Evolutionary conservation across 2,113 vertebrate species (phyloP), one percentile per base, ranked within the genome.

Genomic region (Limanda limanda): DNA sequence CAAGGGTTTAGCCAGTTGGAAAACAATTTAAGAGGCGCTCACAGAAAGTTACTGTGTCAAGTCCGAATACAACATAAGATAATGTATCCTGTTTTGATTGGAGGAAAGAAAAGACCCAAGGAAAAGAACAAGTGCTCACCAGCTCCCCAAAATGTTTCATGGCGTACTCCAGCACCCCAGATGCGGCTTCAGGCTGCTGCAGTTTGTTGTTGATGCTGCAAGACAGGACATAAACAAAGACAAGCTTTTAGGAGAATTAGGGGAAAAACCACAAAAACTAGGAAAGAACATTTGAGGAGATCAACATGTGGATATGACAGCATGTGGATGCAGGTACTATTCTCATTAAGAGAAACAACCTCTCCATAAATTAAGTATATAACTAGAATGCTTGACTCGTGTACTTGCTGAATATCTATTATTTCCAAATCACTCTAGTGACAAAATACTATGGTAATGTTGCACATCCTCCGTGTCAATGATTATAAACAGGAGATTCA

Each of bases 101-200:
- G 11, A 57, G 11, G 18, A 0, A 68, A 42, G 13, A 42, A 42
- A 2, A 42, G 40, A 12, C 10, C 40, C 40, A 35, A 62, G 31
- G 21, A 40, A 45, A 54, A 77, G 9, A 48, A 24, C 6, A 31
- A n/a, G 1, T 18, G 92, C 97, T 96, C 81, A 99, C 98, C 97
- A 99, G 91, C 82, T 99, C 98, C 37, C 98, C 97, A 72, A 98
- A 99, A 92, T 99, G 98, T 71, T 98, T 99, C 97, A 98, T 99
- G 91, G 98, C 98, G 2, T 99, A 99, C 65, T 99, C 97, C 76
- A 99, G 87, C 24, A 99, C 98, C 8, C 98, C 98, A 1, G 98
- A 95, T 11, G 98, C 98, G 1, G 98, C 98, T 90, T 99, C 98
- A 1, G 98, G 98, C 91, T 99, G 98, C 90, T 99, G 98, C 24